These are phyloP conservation scores for Barypeithes pellucidus DNA, from an alignment of 2,888 invertebrate genomes.

Conservation along the genomic window DNA sequence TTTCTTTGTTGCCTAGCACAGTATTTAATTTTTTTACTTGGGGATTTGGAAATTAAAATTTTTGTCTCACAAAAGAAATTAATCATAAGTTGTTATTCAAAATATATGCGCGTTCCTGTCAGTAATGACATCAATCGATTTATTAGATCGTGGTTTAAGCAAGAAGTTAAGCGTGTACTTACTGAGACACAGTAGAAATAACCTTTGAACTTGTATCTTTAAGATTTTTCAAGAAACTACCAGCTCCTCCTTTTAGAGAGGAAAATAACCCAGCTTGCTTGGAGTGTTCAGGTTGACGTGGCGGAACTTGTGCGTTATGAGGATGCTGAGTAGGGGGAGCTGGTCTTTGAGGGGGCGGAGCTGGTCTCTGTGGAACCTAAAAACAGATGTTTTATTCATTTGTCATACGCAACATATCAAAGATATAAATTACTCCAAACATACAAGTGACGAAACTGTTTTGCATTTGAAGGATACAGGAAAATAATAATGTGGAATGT, in stretches of 20 bases:
- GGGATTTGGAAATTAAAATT: too few species aligned
- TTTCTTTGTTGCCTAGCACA: too few species aligned
- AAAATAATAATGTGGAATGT: too few species aligned
- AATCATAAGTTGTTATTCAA: too few species aligned
- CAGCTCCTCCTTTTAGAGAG: slow-evolving; percentile 93
- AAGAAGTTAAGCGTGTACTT: slow-evolving; percentile 64
- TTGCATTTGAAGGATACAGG: too few species aligned
- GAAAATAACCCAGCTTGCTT: slow-evolving; percentile 80
- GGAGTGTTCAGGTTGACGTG: slow-evolving; percentile 61
- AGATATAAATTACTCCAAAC: too few species aligned
- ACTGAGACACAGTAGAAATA: slow-evolving; percentile 96
- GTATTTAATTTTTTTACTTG: too few species aligned
- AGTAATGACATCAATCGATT: too few species aligned
- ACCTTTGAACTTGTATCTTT: slow-evolving; percentile 97
- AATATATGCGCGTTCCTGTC: too few species aligned
- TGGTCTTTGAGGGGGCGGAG: slow-evolving; percentile 55
- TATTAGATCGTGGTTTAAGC: too few species aligned
- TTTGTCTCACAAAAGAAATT: too few species aligned
- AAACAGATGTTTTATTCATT: not conserved
- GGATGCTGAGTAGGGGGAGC: slow-evolving; percentile 63
- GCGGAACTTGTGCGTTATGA: slow-evolving; percentile 62
- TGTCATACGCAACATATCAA: not conserved
- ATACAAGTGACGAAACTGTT: too few species aligned
- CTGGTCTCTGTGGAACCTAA: slow-evolving; percentile 34
- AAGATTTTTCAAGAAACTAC: slow-evolving; percentile 92